Evolutionary conservation across 1,140 invertebrate genomes (phyloP).

Genomic region (Drosophila kikkawai): DNA sequence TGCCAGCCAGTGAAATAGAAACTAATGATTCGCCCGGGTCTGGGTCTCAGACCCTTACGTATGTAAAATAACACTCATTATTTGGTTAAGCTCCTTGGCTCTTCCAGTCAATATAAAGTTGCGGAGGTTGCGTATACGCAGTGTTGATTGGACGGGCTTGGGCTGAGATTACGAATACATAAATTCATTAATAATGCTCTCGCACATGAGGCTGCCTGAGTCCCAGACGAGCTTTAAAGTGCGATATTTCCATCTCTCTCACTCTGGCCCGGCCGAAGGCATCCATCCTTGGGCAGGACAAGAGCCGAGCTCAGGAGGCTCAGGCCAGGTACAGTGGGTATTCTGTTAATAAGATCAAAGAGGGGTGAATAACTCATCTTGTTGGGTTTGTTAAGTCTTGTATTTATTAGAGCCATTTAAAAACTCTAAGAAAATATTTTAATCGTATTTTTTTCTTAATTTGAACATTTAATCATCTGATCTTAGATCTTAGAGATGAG

Average conservation of each 20-base stretch:
- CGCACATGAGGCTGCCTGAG: slow-evolving; percentile 48
- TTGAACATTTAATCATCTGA: background rate
- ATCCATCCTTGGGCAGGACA: background rate
- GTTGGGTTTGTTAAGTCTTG: background rate
- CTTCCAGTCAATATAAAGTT: slow-evolving; percentile 18
- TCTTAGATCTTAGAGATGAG: background rate
- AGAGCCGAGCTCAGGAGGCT: slow-evolving; percentile 14
- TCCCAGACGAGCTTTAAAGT: slow-evolving; percentile 65
- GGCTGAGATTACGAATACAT: slow-evolving; percentile 60
- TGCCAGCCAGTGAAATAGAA: slow-evolving; percentile 59
- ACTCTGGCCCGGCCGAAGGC: slow-evolving; percentile 17
- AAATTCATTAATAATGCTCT: slow-evolving; percentile 75
- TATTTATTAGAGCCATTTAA: background rate
- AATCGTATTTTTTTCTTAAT: background rate
- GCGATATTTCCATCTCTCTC: slow-evolving; percentile 23
- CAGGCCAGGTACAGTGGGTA: background rate
- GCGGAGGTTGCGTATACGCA: slow-evolving; percentile 11
- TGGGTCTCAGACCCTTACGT: background rate
- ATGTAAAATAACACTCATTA: slow-evolving; percentile 29
- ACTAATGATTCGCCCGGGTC: slow-evolving; percentile 44
- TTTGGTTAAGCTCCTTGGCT: slow-evolving; percentile 27
- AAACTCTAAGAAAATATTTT: background rate
- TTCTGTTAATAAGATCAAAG: background rate
- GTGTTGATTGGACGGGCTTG: slow-evolving; percentile 21
- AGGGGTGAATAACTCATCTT: too few relatives aligned